Conservation (phyloP, 2,113 vertebrate species). For the Dasypus novemcinctus region DNA sequence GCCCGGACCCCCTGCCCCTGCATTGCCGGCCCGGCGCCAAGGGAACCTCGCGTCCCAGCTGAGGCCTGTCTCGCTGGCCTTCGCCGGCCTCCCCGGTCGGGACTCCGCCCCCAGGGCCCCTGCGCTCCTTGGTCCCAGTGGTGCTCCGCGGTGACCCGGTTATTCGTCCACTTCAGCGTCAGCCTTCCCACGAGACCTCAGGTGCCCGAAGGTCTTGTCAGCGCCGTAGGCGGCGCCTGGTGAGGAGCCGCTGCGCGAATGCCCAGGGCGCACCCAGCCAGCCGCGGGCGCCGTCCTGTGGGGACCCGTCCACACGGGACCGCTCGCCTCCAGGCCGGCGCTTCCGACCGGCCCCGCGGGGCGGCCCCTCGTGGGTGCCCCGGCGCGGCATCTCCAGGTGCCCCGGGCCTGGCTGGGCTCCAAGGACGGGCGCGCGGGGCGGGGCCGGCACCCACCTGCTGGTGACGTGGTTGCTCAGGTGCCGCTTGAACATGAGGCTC, state of each 20-base stretch:
- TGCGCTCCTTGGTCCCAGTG: fast-evolving
- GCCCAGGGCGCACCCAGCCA: fast-evolving
- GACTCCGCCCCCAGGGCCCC: fast-evolving
- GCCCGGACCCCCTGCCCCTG: fast-evolving
- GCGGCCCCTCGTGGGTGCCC: no score
- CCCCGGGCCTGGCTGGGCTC: no score
- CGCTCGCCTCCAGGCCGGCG: fast-evolving
- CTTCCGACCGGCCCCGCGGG: no score
- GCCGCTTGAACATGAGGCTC: constrained; percentile 77
- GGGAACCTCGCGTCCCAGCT: fast-evolving
- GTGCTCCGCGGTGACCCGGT: fast-evolving
- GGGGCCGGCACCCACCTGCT: constrained; percentile 71
- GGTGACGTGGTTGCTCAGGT: constrained; percentile 76
- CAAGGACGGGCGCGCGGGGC: fast-evolving
- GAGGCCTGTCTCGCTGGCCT: not conserved
- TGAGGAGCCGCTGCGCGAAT: fast-evolving
- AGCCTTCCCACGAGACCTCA: not conserved
- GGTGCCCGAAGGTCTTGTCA: fast-evolving
- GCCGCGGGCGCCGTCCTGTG: fast-evolving
- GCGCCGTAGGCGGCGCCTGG: fast-evolving
- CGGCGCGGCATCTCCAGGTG: no score
- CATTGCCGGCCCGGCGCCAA: fast-evolving
- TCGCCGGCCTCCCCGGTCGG: fast-evolving
- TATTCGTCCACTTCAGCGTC: fast-evolving
- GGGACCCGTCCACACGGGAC: not conserved